Base-by-base conservation (phyloP, 1,140 invertebrate genomes). In the Formica exsecta region DNA sequence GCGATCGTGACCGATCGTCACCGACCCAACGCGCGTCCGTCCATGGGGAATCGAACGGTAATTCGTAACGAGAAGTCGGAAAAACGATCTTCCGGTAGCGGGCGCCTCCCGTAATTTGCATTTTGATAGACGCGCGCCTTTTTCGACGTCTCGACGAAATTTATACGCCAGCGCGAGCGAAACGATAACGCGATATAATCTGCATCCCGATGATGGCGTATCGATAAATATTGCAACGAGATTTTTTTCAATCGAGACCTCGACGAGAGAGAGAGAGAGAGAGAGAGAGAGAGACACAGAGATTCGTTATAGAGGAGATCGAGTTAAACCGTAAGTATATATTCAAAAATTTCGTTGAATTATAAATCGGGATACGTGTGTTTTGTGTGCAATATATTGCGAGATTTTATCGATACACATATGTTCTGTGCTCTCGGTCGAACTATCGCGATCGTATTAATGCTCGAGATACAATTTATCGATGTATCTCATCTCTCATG, bases 1-100 rank as follows among this genome's bases (percentile, higher is more conserved):
- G 71, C 70, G 64, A 76, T 88, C 66, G 44, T 61, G 36, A 44
- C 66, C 86, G 86, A 87, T 87, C 68, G 51, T 73, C 70, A 83
- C 54, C 59, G 85, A 87, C 41, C 44, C 44, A 11, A 41, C 25
- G 86, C 80, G 86, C 62, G 54, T 16, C n/a, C 36, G 29, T 87
- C 79, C 62, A 41, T 48, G 61, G 76, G 59, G 36, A 80, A 57
- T 70, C 68, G 51, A 19, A 22, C 54, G 25, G 36, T 87, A 83
- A 83, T 74, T 74, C 54, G 68, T 38, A 41, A 83, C 54, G 68
- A 57, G 79, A 74, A 83, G 68, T 74, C 29, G 68, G 79, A 83
- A 83, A 83, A 83, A 83, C 54, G 79, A 74, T 83, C 79, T 48
- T 73, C 48, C 54, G 19, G 7, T 19, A 25, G 54, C 66, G 41